Base-by-base conservation (phyloP, 64 coral and sea anemone genomes). In the Stichodactyla helianthus region DNA sequence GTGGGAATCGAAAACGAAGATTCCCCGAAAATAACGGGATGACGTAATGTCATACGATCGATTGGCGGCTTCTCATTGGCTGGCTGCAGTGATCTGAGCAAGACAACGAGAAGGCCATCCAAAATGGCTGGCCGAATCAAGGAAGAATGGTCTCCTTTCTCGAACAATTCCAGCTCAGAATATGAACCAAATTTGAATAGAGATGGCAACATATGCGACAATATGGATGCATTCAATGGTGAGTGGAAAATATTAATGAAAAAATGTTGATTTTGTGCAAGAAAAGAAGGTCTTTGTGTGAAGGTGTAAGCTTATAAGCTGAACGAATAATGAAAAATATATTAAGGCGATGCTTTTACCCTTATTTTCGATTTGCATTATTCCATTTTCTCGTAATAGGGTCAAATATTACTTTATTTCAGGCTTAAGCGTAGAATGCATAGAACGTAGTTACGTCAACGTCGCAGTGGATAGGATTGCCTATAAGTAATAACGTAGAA, bases 41-140 rank as follows among this genome's bases (percentile, higher is more conserved):
- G 94, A 96, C 94, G 91, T 85, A 96, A 96, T 58, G 88, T 96
- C 94, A 84, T 96, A 93, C 91, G 94, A 96, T 92, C 88, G 91
- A 92, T 87, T 63, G 55, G 20, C 14, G 54, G 20, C 28, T 74
- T 93, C 44, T 96, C 79, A 96, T 96, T 96, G 94, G 94, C 85
- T 19, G 76, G 84, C 27, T 89, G 91, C 53, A 56, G 70, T 82
- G 91, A 84, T 52, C 64, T 86, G 53, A 86, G 71, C 87, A 90
- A 77, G 58, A 89, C 79, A 70, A 52, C 74, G 79, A n/a, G 83
- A 76, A 93, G 81, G 91, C 74, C 88, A 90, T 87, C 88, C 94
- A 97, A 97, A 83, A 97, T 97, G 94, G 94, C 94, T 86, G 94
- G 89, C 91, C 59, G 51, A 68, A 53, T 57, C 3, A 84, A 51